A percentile compares a stretch with the other conserved stretches of the same genome.
Evolutionary conservation across 2,888 invertebrate genomes (phyloP).

Genomic region (Caenorhabditis sinica): DNA sequence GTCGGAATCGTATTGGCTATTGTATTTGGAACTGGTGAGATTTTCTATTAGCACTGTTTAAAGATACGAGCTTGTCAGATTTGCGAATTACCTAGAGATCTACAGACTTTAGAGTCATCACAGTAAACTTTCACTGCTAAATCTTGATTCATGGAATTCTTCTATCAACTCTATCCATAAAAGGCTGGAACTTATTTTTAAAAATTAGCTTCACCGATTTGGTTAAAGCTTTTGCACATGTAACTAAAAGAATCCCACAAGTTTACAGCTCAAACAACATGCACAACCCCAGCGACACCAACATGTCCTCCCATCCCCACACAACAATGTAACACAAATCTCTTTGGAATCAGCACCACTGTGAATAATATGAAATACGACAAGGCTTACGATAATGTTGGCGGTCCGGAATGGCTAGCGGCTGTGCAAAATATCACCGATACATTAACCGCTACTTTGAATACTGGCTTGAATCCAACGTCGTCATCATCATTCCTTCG

Average conservation of each 20-base stretch:
- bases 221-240: too few relatives aligned
- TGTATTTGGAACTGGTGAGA: constrained; percentile 61
- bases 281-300: constrained; percentile 23
- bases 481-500: constrained; percentile 9
- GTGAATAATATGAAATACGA: constrained; percentile 38
- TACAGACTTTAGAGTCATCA: too few relatives aligned
- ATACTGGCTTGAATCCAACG: constrained; percentile 38
- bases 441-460: constrained; percentile 21
- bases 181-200: too few relatives aligned
- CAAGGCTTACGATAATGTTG: background rate
- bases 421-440: constrained; percentile 6
- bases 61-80: too few relatives aligned
- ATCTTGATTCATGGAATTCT: too few relatives aligned
- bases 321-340: constrained; percentile 36
- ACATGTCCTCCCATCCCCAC: constrained; percentile 23
- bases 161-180: too few relatives aligned
- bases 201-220: too few relatives aligned
- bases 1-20: constrained; percentile 63
- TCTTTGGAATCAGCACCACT: constrained; percentile 48
- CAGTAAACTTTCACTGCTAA: too few relatives aligned
- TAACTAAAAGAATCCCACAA: background rate
- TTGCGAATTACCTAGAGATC: too few relatives aligned
- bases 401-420: background rate
- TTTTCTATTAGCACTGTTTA: too few relatives aligned
- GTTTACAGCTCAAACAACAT: constrained; percentile 34